Conservation (phyloP, 2,888 invertebrate species). For the Hyles lineata region DNA sequence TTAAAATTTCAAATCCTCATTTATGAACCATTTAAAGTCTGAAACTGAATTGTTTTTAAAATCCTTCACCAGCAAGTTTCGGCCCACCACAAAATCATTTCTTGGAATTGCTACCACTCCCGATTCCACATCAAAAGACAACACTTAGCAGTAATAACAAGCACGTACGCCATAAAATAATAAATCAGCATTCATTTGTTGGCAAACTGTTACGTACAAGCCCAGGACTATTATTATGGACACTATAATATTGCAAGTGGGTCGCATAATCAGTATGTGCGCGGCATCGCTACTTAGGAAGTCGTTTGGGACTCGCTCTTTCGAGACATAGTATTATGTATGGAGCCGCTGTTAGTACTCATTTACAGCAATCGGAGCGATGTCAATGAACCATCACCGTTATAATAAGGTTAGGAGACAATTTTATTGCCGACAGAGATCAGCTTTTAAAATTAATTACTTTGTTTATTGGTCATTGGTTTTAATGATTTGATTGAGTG, state of each 20-base stretch:
- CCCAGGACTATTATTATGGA: conserved; percentile 32
- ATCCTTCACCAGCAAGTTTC: neutral
- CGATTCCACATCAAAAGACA: conserved; percentile 12
- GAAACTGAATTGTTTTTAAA: neutral
- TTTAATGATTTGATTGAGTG: neutral
- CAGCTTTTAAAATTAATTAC: neutral
- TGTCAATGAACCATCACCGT: conserved; percentile 68
- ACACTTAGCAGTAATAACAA: conserved; percentile 18
- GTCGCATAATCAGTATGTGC: conserved; percentile 64
- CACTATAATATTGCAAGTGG: conserved; percentile 35
- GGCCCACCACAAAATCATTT: neutral
- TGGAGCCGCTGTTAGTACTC: conserved; percentile 67
- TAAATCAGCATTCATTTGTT: conserved; percentile 34
- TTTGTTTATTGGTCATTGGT: too few relatives aligned
- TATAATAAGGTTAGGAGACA: conserved; percentile 62
- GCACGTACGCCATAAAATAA: conserved; percentile 24
- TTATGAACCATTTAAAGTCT: too few relatives aligned
- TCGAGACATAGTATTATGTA: conserved; percentile 54
- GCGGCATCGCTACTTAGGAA: conserved; percentile 67
- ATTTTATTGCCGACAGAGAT: conserved; percentile 21
- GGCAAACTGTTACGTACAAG: conserved; percentile 28
- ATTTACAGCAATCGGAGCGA: conserved; percentile 61
- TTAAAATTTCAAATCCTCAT: too few relatives aligned
- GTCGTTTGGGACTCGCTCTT: conserved; percentile 49
- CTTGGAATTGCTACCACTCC: neutral